Evolutionary conservation across 2,797 vertebrate genomes (phyloP), one percentile per base, ranked within the genome.

Genomic region (Garrulus glandarius): DNA sequence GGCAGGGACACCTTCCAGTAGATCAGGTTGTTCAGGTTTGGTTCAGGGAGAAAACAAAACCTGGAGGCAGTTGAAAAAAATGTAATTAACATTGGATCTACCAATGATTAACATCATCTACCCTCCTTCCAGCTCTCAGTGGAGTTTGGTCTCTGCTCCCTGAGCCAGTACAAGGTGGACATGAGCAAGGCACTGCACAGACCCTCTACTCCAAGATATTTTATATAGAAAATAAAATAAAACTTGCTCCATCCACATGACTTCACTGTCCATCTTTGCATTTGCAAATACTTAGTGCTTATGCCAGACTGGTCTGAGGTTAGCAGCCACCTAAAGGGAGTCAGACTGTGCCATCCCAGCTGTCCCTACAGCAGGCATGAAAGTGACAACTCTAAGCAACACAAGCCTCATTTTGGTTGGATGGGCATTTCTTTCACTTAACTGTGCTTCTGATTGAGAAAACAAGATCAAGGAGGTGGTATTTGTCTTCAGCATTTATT

Each of bases 401-500:
- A 92, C 39, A 78, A 75, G 70, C 24, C 61, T 84, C 86, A 65
- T 96, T 80, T 60, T 4, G 1, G 32, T 9, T 86, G 83, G 91
- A 90, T 43, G 17, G 65, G 36, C 5, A 7, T 52, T 67, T 80
- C 86, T 92, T 95, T 92, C 82, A 49, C 80, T 94, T 64, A 95
- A 34, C 59, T 91, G 83, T 80, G 96, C 97, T 97, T 97, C 97
- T 97, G 91, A 93, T 80, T 14, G 91, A 97, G 97, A 97, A 98
- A 98, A 98, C 93, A 97, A 98, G 97, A 96, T 98, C 97, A 94
- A 98, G 97, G 95, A 98, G 89, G 93, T 97, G 96, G 92, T 96
- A 85, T 98, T 98, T 3, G 88, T 97, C 97, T 98, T 99, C 98
- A 98, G 98, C 97, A 98, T 99, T 99, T 99, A 99, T 99, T 99